Evolutionary conservation across 2,113 vertebrate genomes (phyloP), one percentile per base, ranked within the genome.

Genomic region (Channa maculata): DNA sequence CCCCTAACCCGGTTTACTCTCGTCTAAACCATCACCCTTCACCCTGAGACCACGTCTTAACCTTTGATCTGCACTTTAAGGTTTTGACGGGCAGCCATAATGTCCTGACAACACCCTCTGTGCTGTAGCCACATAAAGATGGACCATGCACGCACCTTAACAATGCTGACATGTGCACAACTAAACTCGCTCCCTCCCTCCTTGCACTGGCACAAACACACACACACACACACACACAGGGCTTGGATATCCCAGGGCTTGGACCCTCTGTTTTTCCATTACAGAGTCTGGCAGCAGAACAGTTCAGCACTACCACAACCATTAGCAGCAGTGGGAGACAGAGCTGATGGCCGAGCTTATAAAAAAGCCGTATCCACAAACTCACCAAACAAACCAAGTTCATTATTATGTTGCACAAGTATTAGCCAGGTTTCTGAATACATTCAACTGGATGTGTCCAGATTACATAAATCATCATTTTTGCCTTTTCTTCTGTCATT

Each of bases 231-330:
- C 69, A 63, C 54, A 75, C 41, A 64, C 3, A 69, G 8, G 14
- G 63, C 54, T 80, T 82, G 71, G 79, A 77, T 71, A 77, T 78
- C 76, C 63, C 80, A 76, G 63, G 34, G 73, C 60, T 79, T 78
- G 87, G 83, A 73, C 77, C 54, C 77, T 86, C 78, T 80, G 86
- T 82, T 90, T 88, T 88, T 90, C 86, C 81, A 90, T 86, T 84
- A 80, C 70, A 0, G 64, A 49, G 73, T 12, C 81, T 88, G 86
- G 82, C 88, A 88, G 64, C 66, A 46, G 45, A 83, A 64, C 63
- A 36, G 54, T 77, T 73, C 67, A 79, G 71, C 80, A 34, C 57
- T 9, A 71, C 8, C 64, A 84, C 77, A 41, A 83, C 69, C 78
- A 71, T 51, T 72, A 65, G 65, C 67, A 79, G 64, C 74, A 79